Evolutionary conservation across 2,888 invertebrate genomes (phyloP).

Genomic region (Seira musarum): DNA sequence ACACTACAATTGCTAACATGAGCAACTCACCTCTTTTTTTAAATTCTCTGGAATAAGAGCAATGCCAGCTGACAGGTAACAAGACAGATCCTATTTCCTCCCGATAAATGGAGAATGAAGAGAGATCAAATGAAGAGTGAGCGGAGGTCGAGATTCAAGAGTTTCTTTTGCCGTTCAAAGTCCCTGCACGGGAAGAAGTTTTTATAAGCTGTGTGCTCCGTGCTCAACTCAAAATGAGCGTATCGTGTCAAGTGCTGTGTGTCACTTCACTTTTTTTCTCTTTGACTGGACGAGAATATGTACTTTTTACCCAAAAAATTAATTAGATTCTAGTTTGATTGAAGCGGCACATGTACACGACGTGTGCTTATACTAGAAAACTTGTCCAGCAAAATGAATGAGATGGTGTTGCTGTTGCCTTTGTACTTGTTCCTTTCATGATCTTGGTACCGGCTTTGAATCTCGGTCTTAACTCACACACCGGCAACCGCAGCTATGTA

Average conservation of each 20-base stretch:
- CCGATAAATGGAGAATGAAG: constrained; percentile 13
- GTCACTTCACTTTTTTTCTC: no score
- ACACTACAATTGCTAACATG: no score
- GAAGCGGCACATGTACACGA: constrained; percentile 28
- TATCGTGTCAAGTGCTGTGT: no score
- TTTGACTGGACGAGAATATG: no score
- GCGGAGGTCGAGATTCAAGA: not conserved
- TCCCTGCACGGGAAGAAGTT: not conserved
- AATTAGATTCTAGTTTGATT: not conserved
- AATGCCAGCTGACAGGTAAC: not conserved
- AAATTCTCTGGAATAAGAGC: not conserved
- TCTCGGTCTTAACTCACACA: not conserved
- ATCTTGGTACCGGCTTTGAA: no score
- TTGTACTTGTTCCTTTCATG: no score
- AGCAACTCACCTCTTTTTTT: not conserved
- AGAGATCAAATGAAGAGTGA: constrained; percentile 18
- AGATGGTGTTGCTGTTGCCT: no score
- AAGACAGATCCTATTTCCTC: constrained; percentile 30
- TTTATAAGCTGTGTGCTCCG: not conserved
- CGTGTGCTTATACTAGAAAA: constrained; percentile 28
- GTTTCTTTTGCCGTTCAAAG: no score
- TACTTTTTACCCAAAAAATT: not conserved
- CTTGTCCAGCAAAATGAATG: no score
- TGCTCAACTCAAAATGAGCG: no score
- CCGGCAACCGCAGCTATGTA: no score